Percentiles rank a stretch among this genome's conserved stretches.
phyloP scores from a whole-genome alignment of 2,797 vertebrate genomes.

The Acanthornis magna region DNA sequence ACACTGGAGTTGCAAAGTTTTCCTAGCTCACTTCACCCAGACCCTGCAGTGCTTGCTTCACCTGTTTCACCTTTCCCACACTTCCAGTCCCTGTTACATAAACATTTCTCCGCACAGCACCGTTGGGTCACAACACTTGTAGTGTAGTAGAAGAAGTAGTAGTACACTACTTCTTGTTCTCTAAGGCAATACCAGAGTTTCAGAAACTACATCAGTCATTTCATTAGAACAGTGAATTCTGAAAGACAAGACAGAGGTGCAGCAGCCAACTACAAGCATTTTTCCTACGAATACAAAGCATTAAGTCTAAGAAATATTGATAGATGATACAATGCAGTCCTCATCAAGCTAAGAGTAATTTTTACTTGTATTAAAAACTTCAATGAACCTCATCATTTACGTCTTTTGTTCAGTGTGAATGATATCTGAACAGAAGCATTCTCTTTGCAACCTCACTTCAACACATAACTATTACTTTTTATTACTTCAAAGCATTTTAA shows the following conservation, averaged over 20 bases:
- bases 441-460: neutral
- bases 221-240: neutral
- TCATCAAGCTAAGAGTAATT: neutral
- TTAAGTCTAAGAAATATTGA: neutral
- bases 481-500: neutral
- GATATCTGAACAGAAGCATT: neutral
- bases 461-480: neutral
- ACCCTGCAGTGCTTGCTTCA: neutral
- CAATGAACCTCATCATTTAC: neutral
- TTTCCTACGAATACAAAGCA: neutral
- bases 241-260: neutral
- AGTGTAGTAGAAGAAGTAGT: too few relatives aligned
- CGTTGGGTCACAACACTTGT: neutral
- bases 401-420: neutral
- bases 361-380: neutral
- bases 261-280: neutral
- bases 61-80: neutral
- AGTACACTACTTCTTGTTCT: neutral
- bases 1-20: neutral
- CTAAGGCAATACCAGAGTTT: neutral
- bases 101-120: neutral
- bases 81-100: neutral
- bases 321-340: neutral
- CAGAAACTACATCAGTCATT: neutral
- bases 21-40: neutral